These are phyloP conservation scores for Carposina sasakii DNA, from an alignment of 1,140 invertebrate species.

Conservation along the genomic window DNA sequence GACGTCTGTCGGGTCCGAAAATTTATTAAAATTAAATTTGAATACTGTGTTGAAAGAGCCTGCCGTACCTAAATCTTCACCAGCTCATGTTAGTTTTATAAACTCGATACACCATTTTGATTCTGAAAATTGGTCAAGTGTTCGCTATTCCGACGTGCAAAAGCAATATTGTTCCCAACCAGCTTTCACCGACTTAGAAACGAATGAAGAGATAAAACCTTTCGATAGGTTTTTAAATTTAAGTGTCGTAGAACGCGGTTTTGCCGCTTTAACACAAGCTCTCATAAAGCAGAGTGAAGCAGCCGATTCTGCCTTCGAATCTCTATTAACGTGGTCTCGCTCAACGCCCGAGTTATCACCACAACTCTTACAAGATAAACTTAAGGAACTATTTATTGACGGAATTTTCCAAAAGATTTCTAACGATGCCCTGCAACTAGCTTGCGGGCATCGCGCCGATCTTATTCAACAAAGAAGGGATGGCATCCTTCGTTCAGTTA, in stretches of 20 bases:
- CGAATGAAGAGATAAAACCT: background rate
- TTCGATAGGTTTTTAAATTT: too few species aligned
- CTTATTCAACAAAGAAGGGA: background rate
- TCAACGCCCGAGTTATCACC: background rate
- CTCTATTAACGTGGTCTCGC: background rate
- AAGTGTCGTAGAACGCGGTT: background rate
- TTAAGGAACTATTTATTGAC: background rate
- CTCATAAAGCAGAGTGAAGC: background rate
- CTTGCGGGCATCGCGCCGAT: background rate
- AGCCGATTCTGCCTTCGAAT: background rate
- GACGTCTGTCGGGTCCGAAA: background rate
- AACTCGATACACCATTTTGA: background rate
- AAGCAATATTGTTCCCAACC: background rate
- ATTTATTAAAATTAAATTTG: background rate
- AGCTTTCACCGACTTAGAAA: background rate
- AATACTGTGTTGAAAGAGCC: slow-evolving; percentile 8
- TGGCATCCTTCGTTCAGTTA: background rate
- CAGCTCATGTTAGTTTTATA: background rate
- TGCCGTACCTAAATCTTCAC: background rate
- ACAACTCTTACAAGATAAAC: background rate
- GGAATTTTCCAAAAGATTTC: background rate
- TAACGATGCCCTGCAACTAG: background rate
- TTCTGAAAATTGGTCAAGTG: background rate
- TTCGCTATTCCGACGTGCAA: background rate
- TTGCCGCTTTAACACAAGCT: background rate